These are phyloP conservation scores for Centropus unirufus DNA, from an alignment of 2,113 vertebrate genomes.

Conservation along the genomic window DNA sequence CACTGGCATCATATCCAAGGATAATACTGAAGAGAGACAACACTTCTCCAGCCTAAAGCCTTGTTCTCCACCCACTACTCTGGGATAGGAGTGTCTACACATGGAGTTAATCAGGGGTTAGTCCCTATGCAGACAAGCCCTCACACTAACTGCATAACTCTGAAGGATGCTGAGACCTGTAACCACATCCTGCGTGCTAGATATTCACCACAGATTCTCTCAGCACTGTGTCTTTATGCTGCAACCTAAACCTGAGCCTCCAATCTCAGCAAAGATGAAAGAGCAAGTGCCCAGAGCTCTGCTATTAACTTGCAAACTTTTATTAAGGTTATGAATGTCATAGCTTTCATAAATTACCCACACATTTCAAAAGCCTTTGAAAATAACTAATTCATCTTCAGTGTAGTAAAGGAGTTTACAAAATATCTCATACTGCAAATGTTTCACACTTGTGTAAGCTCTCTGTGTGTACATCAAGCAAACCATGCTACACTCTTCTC, in stretches of 20 bases:
- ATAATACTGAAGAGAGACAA: not conserved
- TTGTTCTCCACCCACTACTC: conserved; percentile 21
- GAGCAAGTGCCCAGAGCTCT: not conserved
- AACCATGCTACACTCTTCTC: not conserved
- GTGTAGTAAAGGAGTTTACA: not conserved
- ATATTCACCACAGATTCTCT: not conserved
- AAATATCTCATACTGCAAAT: not conserved
- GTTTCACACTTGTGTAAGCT: not conserved
- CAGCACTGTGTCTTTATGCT: not conserved
- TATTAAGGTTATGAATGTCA: not conserved
- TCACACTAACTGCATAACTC: not conserved
- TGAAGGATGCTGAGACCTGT: not conserved
- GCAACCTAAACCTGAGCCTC: not conserved
- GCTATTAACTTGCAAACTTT: not conserved
- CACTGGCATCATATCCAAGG: not conserved
- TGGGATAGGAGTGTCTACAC: conserved; percentile 27
- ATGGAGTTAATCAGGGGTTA: conserved; percentile 39
- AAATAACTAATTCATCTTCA: not conserved
- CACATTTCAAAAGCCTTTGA: not conserved
- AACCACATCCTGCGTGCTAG: conserved; percentile 24
- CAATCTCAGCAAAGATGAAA: not conserved
- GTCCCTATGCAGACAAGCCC: not conserved
- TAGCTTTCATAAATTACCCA: not conserved
- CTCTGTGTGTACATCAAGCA: not conserved
- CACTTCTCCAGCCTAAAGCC: not conserved